Percentiles rank a stretch among this genome's conserved stretches.
Evolutionary conservation across 2,797 vertebrate genomes (phyloP).

Genomic region (Thunnus albacares): DNA sequence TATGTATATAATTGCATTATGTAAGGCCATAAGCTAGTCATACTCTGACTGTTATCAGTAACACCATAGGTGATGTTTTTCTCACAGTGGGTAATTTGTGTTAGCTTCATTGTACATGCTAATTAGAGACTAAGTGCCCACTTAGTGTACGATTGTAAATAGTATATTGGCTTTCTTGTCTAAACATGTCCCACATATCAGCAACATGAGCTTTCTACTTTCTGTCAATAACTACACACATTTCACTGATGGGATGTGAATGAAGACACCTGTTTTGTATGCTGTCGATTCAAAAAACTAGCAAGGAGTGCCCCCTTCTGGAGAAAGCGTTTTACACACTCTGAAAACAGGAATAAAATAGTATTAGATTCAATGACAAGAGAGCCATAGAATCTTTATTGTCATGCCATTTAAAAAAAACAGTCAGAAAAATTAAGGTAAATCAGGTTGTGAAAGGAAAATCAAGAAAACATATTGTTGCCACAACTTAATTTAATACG

Average conservation of each 20-base stretch:
- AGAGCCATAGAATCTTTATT: background rate
- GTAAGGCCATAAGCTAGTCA: constrained; percentile 9
- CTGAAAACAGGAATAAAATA: background rate
- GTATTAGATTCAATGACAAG: background rate
- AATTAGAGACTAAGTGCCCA: constrained; percentile 52
- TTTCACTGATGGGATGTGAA: constrained; percentile 32
- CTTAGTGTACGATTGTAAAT: constrained; percentile 52
- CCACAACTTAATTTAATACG: constrained; percentile 70
- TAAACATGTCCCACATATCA: constrained; percentile 59
- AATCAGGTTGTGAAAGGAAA: constrained; percentile 18
- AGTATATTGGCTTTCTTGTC: constrained; percentile 42
- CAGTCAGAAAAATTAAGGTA: background rate
- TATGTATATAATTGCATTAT: constrained; percentile 15
- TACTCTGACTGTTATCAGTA: constrained; percentile 49
- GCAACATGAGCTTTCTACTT: constrained; percentile 41
- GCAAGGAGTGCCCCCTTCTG: constrained; percentile 68
- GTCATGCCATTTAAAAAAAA: background rate
- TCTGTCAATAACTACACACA: constrained; percentile 36
- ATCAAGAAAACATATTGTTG: constrained; percentile 7
- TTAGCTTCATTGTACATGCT: constrained; percentile 43
- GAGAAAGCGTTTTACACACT: constrained; percentile 5
- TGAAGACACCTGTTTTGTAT: constrained; percentile 39
- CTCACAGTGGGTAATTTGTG: constrained; percentile 60
- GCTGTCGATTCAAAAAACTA: background rate
- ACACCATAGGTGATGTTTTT: constrained; percentile 53